These are phyloP conservation scores for Blastomussa wellsi DNA, from an alignment of 92 coral and sea anemone species.

Conservation along the genomic window DNA sequence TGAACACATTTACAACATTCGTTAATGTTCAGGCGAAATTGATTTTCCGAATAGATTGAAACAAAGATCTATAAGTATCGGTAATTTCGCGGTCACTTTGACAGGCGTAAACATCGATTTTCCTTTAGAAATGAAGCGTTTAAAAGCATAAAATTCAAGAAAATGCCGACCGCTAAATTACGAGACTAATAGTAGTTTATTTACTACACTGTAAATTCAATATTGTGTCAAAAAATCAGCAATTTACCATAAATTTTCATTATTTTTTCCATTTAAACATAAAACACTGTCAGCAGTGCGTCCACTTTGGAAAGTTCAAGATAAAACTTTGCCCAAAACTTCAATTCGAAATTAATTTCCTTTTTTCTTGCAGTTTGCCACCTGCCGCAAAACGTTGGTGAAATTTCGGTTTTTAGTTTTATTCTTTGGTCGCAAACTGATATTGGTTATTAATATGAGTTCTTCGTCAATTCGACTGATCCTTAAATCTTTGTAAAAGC, in stretches of 20 bases:
- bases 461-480: background rate
- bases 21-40: background rate
- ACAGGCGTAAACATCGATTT: background rate
- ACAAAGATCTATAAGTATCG: slow-evolving; percentile 2
- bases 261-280: slow-evolving; percentile 10
- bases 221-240: slow-evolving; percentile 5
- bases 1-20: background rate
- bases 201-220: slow-evolving; percentile 1
- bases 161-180: slow-evolving; percentile 13
- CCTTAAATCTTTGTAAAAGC: background rate
- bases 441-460: slow-evolving; percentile 21
- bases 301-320: background rate
- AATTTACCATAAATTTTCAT: slow-evolving; percentile 34
- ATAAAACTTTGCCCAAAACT: slow-evolving; percentile 7
- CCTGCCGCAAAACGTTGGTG: slow-evolving; percentile 16
- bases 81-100: slow-evolving; percentile 16
- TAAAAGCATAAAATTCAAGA: background rate
- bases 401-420: background rate
- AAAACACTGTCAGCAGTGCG: background rate
- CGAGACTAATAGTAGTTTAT: background rate
- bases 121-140: background rate
- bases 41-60: slow-evolving; percentile 13
- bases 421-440: slow-evolving; percentile 12
- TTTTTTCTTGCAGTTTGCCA: slow-evolving; percentile 3
- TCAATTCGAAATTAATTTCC: slow-evolving; percentile 36